Base-by-base conservation (phyloP, 2,888 invertebrate species). In the Bellardia bayeri region DNA sequence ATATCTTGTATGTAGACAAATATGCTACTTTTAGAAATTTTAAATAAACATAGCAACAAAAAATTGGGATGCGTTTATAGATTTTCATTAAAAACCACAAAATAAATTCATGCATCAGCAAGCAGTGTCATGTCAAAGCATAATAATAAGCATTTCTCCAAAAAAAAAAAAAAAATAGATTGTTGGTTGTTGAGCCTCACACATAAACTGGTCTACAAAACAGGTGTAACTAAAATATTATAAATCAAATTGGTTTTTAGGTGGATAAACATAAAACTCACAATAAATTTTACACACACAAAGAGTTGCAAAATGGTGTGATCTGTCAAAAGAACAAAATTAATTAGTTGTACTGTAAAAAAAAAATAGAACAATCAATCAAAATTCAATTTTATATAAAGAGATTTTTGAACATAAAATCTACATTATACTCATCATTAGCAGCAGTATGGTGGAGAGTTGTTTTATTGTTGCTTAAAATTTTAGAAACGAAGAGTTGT, bases 311-410 rank as follows among this genome's bases (percentile, higher is more conserved):
- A 42, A 58, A 40, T 54, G n/a, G 51, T 16, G 37, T 40, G 64
- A 82, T 82, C 63, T 85, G 85, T 75, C 82, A 78, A 63, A 82
- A 87, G 72, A 90, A 89, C 88, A 82, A 91, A 92, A 92, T 93
- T 92, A 92, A 93, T 93, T 93, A 92, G 92, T 91, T 92, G 91
- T 91, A 91, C 91, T 91, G 89, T 90, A 74, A 66, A 82, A 66
- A 74, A 74, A 37, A n/a, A 58, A 56, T 75, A 90, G 90, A 87
- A 30, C 85, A 91, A 93, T 93, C 93, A 92, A 93, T 93, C 93
- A 93, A 92, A 93, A 93, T 92, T 92, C 79, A 69, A 80, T 80
- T 71, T 64, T 13, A 72, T 49, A 37, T 37, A 37, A 37, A 5
- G 37, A 16, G 30, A 6, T 14, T 9, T 49, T 49, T 72, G 23